Base-by-base conservation (phyloP, 2,888 invertebrate genomes). In the Eupeodes luniger region DNA sequence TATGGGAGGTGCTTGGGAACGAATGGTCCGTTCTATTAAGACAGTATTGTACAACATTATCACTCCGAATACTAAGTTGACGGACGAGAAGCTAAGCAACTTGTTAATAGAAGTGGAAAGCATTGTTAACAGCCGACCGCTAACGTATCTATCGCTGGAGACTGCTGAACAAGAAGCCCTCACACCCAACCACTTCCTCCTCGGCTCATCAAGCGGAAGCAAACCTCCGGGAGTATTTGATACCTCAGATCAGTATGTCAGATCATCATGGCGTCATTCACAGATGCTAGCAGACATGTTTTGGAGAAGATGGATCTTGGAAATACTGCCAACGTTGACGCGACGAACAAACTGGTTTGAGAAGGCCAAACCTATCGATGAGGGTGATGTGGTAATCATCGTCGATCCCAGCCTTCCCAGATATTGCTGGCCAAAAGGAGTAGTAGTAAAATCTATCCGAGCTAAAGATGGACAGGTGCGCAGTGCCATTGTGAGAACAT, bases 101-200 rank as follows among this genome's bases (percentile, higher is more conserved):
- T 19, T 19, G 19, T 19, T 19, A 19, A 19, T 19, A 19, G 19
- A 87, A 55, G 84, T 85, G 0, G 53, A 90, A 66, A 81, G 61
- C 55, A 83, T 89, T 16, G 14, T 89, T 5, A 90, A 89, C 62
- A 67, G 70, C 12, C 72, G 90, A 19, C 81, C 82, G 27, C 82
- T 90, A 5, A 89, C 88, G 0, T 88, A 85, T n/a, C 19, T 90
- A 16, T 82, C 19, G 16, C n/a, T 89, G 27, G 90, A 87, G 10
- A 74, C 89, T 5, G 76, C 83, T 4, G 90, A 91, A 12, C 83
- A 90, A n/a, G 91, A 92, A 69, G 90, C 90, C 0, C 75, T 92
- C 9, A 92, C 92, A 0, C 91, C 91, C 3, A 92, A 92, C 51
- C 91, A 92, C 84, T 91, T 91, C 64, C 74, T 92, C 62, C 79